Conservation (phyloP, 2,888 invertebrate genomes). For the Ornithoptera alexandrae region DNA sequence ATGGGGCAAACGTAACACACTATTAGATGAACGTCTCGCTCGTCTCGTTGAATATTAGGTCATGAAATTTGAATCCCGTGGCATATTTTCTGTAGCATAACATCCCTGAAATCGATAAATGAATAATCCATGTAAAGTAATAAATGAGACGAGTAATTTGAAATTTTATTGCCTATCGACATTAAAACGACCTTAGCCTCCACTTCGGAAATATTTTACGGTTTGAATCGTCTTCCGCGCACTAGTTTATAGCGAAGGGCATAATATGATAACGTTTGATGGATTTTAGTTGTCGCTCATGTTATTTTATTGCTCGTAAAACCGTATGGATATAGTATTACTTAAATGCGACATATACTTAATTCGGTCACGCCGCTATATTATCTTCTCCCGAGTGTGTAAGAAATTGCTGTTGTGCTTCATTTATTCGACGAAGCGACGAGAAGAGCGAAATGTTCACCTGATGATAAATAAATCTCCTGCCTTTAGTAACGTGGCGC, state of each 20-base stretch:
- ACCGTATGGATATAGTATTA: conserved; percentile 12
- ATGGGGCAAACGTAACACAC: too few relatives aligned
- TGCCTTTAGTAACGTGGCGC: too few relatives aligned
- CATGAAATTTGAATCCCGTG: too few relatives aligned
- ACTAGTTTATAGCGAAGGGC: not conserved
- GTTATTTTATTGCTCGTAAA: conserved; percentile 29
- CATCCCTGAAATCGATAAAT: not conserved
- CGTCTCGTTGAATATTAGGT: too few relatives aligned
- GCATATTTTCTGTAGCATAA: not conserved
- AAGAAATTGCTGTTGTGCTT: not conserved
- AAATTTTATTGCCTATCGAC: conserved; percentile 5
- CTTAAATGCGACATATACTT: conserved; percentile 2
- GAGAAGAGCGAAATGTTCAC: too few relatives aligned
- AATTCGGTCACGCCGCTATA: conserved; percentile 23
- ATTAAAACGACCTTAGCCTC: not conserved
- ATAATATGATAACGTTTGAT: conserved; percentile 6
- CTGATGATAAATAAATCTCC: too few relatives aligned
- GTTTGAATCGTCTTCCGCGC: not conserved
- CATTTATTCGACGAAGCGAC: too few relatives aligned
- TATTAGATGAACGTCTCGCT: too few relatives aligned
- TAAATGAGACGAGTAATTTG: not conserved
- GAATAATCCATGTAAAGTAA: conserved; percentile 1
- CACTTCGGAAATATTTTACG: conserved; percentile 6
- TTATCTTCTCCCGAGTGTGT: not conserved
- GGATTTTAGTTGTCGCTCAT: conserved; percentile 16